phyloP scores from a whole-genome alignment of 2,113 vertebrate genomes.

The Heptranchias perlo region DNA sequence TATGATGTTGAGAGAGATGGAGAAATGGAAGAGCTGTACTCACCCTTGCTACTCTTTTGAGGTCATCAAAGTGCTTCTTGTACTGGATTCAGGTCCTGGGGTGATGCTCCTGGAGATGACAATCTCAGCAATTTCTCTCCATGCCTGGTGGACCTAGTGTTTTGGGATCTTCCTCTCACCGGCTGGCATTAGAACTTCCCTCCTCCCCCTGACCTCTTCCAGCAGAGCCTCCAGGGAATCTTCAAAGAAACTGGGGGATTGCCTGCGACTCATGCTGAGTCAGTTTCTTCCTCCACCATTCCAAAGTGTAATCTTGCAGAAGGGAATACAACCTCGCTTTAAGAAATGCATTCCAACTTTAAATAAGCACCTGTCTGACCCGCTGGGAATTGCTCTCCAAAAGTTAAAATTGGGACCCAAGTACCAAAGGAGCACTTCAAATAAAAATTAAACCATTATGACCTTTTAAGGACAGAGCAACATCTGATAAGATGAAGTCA shows the following conservation, averaged over 20 bases:
- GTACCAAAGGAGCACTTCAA: not conserved
- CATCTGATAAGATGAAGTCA: not conserved
- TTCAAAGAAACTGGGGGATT: not conserved
- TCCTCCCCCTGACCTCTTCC: not conserved
- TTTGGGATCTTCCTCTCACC: not conserved
- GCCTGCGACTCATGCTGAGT: not conserved
- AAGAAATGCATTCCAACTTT: not conserved
- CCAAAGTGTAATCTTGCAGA: not conserved
- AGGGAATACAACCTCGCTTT: not conserved
- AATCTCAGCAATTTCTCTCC: not conserved
- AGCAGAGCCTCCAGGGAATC: not conserved
- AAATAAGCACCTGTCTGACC: not conserved
- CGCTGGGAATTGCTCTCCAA: not conserved
- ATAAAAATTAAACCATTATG: not conserved
- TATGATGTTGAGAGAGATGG: not conserved
- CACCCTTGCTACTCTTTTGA: not conserved
- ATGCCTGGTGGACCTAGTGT: not conserved
- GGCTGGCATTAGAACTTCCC: not conserved
- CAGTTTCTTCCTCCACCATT: not conserved
- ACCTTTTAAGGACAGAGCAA: not conserved
- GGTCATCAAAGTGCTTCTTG: not conserved
- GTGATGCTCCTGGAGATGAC: not conserved
- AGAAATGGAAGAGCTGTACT: not conserved
- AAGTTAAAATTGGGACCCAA: conserved; percentile 8
- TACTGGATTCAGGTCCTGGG: not conserved